These are phyloP conservation scores for Galeopterus variegatus DNA, from an alignment of 2,113 vertebrate species.

Conservation along the genomic window DNA sequence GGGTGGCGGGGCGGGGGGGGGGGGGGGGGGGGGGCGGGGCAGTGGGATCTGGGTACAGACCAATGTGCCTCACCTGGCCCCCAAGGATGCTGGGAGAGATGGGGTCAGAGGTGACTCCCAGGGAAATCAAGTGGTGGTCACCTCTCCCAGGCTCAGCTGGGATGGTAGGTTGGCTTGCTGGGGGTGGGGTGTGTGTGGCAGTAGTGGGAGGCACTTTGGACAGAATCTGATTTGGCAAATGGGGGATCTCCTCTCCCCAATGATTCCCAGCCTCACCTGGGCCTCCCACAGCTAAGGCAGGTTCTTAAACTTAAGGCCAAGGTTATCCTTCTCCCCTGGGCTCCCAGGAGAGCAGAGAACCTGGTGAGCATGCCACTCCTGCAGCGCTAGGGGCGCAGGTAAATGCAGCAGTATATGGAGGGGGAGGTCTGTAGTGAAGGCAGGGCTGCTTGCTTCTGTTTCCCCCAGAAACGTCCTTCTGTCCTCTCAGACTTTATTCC, in stretches of 20 bases:
- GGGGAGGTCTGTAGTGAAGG: neutral
- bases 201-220: conserved; percentile 34
- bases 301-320: conserved; percentile 63
- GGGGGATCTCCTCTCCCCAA: neutral
- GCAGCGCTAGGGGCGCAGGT: neutral
- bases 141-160: neutral
- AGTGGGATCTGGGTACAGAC: neutral
- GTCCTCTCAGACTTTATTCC: conserved; percentile 77
- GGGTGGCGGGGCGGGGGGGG: too few species aligned
- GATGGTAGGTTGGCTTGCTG: neutral
- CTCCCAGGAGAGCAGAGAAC: neutral
- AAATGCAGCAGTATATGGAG: neutral
- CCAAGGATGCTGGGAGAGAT: neutral
- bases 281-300: conserved; percentile 49
- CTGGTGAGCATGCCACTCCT: neutral
- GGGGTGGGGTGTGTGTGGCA: neutral
- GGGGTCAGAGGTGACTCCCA: neutral
- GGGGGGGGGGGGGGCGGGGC: neutral
- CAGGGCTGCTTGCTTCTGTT: neutral
- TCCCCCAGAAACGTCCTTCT: neutral
- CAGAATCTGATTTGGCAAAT: conserved; percentile 55
- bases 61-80: neutral
- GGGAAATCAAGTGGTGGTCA: neutral
- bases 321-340: neutral
- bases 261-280: neutral